phyloP scores from a whole-genome alignment of 2,113 vertebrate species.

The Heloderma charlesbogerti region DNA sequence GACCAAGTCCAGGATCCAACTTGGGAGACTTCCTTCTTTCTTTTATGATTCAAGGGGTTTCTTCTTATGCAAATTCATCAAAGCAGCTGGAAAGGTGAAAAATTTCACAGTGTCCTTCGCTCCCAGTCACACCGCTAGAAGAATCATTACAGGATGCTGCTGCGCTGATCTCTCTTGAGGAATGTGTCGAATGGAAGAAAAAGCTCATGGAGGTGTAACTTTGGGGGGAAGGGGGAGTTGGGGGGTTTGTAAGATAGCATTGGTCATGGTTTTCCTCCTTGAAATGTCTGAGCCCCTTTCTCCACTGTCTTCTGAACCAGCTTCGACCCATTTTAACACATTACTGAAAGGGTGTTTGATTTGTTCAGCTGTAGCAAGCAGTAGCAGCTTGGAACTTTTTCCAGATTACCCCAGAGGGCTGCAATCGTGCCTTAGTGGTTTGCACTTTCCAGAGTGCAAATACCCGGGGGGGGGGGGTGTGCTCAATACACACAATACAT shows the following conservation, averaged over 20 bases:
- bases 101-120: background rate
- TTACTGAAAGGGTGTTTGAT: constrained; percentile 28
- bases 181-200: background rate
- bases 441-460: background rate
- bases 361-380: constrained; percentile 53
- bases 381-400: background rate
- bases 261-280: background rate
- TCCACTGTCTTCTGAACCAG: constrained; percentile 44
- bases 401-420: background rate
- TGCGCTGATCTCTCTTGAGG: background rate
- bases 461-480: rapidly evolving
- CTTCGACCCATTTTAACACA: constrained; percentile 55
- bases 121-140: background rate
- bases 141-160: background rate
- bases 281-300: constrained; percentile 51
- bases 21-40: background rate
- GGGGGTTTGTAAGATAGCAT: constrained; percentile 43
- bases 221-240: background rate
- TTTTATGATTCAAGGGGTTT: background rate
- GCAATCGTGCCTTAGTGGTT: constrained; percentile 26
- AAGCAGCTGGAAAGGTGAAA: background rate
- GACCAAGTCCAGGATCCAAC: background rate
- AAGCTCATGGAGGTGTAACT: background rate
- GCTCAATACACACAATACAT: background rate
- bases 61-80: background rate